Base-by-base conservation (phyloP, 2,113 vertebrate species). In the Leuciscus idus region DNA sequence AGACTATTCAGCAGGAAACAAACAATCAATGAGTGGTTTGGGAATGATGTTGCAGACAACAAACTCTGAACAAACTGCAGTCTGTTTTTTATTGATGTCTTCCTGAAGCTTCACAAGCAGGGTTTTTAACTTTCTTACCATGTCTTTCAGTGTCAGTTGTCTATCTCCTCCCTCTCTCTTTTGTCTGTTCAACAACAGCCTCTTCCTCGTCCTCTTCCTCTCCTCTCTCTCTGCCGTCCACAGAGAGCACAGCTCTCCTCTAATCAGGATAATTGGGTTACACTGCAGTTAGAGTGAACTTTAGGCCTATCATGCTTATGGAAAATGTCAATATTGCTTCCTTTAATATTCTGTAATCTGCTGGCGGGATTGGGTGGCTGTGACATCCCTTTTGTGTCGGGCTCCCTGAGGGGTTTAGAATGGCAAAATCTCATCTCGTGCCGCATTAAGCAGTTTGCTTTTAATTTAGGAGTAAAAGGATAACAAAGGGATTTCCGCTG, bases 401-500 rank as follows among this genome's bases (percentile, higher is more conserved):
- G 28, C 39, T 84, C 50, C 76, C 68, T 81, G 59, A 81, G 81
- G 81, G 59, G 46, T 83, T 84, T 84, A 55, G 17, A 61, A 76
- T 57, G 66, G 62, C 78, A 61, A n/a, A 75, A 81, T 73, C 82
- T 57, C 48, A 66, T 87, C 73, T 87, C 21, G 46, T 78, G 57
- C 46, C 79, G 39, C 68, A 76, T 89, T 87, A 66, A 85, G 55
- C 74, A 88, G 88, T 91, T 89, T 88, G 83, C 87, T 88, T 89
- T 88, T 90, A 89, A 90, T 90, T 89, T 90, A 73, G 84, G 84
- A 87, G 64, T 89, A 85, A 90, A 89, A 82, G 87, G 86, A 89
- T 89, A 90, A 88, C 85, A 90, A 74, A 89, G 87, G 89, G 88
- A 90, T 88, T 89, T 90, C 77, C 87, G 83, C 84, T 87, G 90